A percentile compares a stretch with the other conserved stretches of the same genome.
phyloP scores from a whole-genome alignment of 2,113 vertebrate species.

The Vidua macroura region DNA sequence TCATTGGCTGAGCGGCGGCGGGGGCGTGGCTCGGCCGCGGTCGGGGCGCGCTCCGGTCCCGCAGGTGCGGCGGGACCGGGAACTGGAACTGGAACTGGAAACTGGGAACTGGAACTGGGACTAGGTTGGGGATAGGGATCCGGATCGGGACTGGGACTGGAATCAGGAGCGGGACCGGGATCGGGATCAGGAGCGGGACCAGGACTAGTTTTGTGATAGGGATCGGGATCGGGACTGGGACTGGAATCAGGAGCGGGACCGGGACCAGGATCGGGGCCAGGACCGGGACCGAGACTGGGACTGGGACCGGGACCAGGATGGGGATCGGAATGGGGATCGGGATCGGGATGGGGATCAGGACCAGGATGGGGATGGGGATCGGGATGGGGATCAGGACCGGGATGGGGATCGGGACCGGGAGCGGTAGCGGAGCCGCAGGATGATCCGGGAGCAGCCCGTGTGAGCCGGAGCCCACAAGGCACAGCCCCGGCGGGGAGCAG shows the following conservation, averaged over 20 bases:
- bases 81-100: no score
- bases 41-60: background rate
- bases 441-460: background rate
- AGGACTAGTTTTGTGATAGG: background rate
- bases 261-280: accelerated
- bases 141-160: accelerated
- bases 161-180: accelerated
- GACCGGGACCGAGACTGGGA: no score
- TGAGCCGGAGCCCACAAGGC: accelerated
- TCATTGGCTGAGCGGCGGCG: background rate
- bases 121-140: accelerated
- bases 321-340: no score
- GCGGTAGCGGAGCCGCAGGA: background rate
- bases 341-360: background rate
- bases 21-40: background rate
- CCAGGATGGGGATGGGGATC: no score
- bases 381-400: accelerated
- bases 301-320: no score
- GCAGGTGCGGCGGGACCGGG: background rate
- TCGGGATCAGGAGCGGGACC: accelerated
- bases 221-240: background rate
- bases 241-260: background rate
- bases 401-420: accelerated
- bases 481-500: no score
- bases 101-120: background rate